Base-by-base conservation (phyloP, 92 coral and sea anemone genomes). In the Heliopora coerulea region DNA sequence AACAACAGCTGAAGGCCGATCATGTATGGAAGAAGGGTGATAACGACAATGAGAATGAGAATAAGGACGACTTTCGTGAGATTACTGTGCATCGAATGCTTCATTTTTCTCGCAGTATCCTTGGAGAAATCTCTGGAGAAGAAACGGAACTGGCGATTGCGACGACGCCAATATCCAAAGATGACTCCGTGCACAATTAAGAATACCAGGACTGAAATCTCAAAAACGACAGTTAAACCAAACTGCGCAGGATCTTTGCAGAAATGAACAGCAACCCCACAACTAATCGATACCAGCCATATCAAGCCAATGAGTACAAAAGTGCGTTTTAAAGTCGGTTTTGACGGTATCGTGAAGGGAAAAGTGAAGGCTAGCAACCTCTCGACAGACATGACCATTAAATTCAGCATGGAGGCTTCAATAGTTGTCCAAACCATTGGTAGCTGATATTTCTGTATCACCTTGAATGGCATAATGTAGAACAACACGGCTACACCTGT, bases 381-480 rank as follows among this genome's bases (percentile, higher is more conserved):
- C 29, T 69, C 76, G 1, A 69, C 24, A 23, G 76, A 69, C 0
- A 69, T 23, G 33, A 50, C 54, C 76, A 69, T 69, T 27, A 69
- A 33, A 30, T 48, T 49, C 41, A 69, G 31, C 24, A 69, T 17
- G 21, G 76, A 69, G 17, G 76, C 76, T 31, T 49, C 61, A 29
- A 69, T 31, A 8, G 76, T 69, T 15, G 76, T 69, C 76, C 76
- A 69, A 23, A 69, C 57, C 61, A 69, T 49, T 28, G 76, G 25
- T 17, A 49, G 1, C 50, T 69, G 76, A 21, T 28, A 28, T 9
- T 0, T 2, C 19, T 0, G 14, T 2, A 69, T 44, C 19, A 35
- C 32, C 13, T 21, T 8, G 14, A 29, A 2, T 2, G 23, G 7
- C 10, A 30, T 42, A 21, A 14, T 25, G 20, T 11, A 37, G 0